Evolutionary conservation across 1,140 invertebrate species (phyloP), one percentile per base, ranked within the genome.

Genomic region (Pachyrhynchus sulphureomaculatus): DNA sequence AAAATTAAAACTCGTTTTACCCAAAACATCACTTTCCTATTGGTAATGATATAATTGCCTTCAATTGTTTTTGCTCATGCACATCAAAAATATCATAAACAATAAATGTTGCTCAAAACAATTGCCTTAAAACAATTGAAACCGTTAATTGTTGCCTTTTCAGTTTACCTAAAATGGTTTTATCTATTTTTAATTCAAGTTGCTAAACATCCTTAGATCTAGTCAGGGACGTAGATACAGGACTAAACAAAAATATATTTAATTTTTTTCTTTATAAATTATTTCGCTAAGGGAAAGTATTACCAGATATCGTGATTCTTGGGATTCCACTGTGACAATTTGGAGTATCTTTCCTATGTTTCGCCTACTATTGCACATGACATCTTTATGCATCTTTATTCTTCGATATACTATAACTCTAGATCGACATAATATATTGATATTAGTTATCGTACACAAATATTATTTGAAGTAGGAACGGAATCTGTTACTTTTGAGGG

Each of bases 71-170:
- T 58, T 37, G 33, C 23, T 58, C 55, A 23, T 32, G 55, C 55
- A 33, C 23, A 17, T 45, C 24, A 26, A 44, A 44, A 56, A 56
- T 33, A 56, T 32, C 45, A 58, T 58, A 47, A 37, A 58, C 55
- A 58, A 48, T 49, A 49, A 58, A 58, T 58, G 55, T 58, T 58
- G 55, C 55, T 58, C 55, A 58, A 56, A 49, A 58, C 29, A 48
- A 39, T 49, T 49, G 42, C 44, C 20, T 37, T 29, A 39, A 32
- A 58, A 58, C 55, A 58, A 58, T 58, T 48, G 55, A 58, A 48
- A 48, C 33, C 47, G 44, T 44, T 58, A 58, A 58, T 58, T 58
- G 55, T 39, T 37, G 41, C 15, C 24, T 4, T 17, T 41, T 10
- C 53, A 45, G 51, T 33, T 29, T 41, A 36, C 44, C 44, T 39